Base-by-base conservation (phyloP, 2,113 vertebrate genomes). In the Leuciscus idus region DNA sequence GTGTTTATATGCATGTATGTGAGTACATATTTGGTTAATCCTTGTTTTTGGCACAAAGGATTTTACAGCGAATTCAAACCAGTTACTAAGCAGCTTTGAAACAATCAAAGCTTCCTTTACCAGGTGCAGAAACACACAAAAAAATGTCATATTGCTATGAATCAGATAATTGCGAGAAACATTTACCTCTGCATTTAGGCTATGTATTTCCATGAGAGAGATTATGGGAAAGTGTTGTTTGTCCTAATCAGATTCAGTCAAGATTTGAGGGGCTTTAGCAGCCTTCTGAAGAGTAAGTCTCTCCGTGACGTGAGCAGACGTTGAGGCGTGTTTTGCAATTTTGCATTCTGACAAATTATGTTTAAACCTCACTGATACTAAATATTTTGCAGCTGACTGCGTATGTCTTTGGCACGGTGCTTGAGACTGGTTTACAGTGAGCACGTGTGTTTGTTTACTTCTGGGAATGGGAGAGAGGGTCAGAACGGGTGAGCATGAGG, bases 211-310 rank as follows among this genome's bases (percentile, higher is more conserved):
- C 84, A 50, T 68, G 33, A 83, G 66, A 48, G 33, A 46, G 30
- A 73, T 66, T 81, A 79, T 70, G 36, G 30, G n/a, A 62, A 77
- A 77, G 76, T 88, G 57, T 72, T 50, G 83, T 81, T 81, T 61
- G 81, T 48, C 30, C 26, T 77, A 89, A 89, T 90, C 43, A 85
- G 86, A 80, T 73, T 85, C 77, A 89, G 79, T 26, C 64, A 50
- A 83, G 79, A 86, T 85, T 85, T 88, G 28, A 4, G 52, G 33
- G 84, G 39, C 84, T 81, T 86, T 88, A 43, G 62, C 68, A 70
- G 43, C 19, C 46, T 57, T 43, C 36, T 12, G 59, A 89, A 83
- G 59, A 66, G 46, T 79, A 80, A 81, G 73, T 80, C 72, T 84
- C 75, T 79, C 62, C 64, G 70, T 87, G 62, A 81, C 52, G 70